phyloP scores from a whole-genome alignment of 2,113 vertebrate species.

The Pontoporia blainvillei region DNA sequence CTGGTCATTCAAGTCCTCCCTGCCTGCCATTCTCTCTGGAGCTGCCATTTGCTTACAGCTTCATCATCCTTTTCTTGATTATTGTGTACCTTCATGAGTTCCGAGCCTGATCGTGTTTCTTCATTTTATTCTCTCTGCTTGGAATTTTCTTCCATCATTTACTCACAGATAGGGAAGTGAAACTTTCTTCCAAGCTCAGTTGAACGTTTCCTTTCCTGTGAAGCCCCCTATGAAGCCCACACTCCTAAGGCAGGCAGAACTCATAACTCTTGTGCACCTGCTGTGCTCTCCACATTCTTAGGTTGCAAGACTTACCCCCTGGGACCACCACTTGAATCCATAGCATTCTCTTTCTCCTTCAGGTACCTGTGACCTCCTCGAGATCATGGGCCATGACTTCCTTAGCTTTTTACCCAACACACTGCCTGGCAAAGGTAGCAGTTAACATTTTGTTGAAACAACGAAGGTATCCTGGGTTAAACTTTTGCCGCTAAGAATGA shows the following conservation, averaged over 20 bases:
- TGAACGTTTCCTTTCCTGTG: background rate
- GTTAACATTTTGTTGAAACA: background rate
- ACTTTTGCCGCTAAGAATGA: slow-evolving; percentile 9
- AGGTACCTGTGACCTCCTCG: background rate
- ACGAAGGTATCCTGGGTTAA: background rate
- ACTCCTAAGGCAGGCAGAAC: background rate
- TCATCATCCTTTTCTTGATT: background rate
- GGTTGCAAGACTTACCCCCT: background rate
- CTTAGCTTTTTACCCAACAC: background rate
- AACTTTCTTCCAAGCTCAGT: background rate
- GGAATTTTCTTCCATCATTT: background rate
- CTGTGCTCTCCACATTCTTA: rapidly evolving
- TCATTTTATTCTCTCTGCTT: background rate
- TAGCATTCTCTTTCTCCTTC: background rate
- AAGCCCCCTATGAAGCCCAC: background rate
- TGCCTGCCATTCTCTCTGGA: background rate
- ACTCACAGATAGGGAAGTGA: background rate
- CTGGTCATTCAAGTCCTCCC: background rate
- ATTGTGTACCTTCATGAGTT: background rate
- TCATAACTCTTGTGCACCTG: background rate
- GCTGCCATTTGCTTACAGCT: background rate
- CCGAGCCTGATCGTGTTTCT: background rate
- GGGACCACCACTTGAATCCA: no score
- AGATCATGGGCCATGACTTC: background rate
- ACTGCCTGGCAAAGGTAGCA: background rate